Percentiles rank a stretch among this genome's conserved stretches.
Evolutionary conservation across 2,797 vertebrate species (phyloP).

Genomic region (Enteromius treurensis): DNA sequence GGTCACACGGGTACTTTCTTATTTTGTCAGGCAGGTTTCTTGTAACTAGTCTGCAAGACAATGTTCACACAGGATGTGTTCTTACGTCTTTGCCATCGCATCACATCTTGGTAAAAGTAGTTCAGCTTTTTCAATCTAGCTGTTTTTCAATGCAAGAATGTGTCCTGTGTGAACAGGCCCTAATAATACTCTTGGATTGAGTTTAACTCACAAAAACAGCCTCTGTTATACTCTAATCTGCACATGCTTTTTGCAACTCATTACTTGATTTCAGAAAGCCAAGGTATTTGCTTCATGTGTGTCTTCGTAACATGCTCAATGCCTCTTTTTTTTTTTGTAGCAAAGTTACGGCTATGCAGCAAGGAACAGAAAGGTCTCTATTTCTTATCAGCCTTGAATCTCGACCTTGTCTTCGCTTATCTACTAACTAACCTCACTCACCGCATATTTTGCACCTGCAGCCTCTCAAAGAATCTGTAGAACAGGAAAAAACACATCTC

Average conservation of each 20-base stretch:
- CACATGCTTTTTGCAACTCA: background rate
- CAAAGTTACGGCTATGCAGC: constrained; percentile 68
- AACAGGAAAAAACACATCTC: background rate
- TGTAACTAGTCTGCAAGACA: background rate
- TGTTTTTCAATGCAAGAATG: background rate
- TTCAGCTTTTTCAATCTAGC: background rate
- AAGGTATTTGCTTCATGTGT: constrained; percentile 34
- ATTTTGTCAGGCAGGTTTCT: background rate
- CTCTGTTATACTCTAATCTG: background rate
- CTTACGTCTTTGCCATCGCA: background rate
- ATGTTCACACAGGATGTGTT: background rate
- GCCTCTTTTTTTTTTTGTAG: constrained; percentile 71
- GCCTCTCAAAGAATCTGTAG: constrained; percentile 37
- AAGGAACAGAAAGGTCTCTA: constrained; percentile 70
- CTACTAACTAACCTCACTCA: constrained; percentile 63
- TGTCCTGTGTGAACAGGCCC: background rate
- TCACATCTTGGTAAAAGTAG: background rate
- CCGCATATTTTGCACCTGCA: constrained; percentile 30
- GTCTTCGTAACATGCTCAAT: constrained; percentile 58
- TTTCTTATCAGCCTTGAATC: constrained; percentile 56
- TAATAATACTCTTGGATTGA: background rate
- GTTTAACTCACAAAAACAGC: background rate
- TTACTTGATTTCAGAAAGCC: background rate
- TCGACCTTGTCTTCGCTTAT: constrained; percentile 55
- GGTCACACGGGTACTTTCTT: background rate